Evolutionary conservation across 2,888 invertebrate genomes (phyloP), one percentile per base, ranked within the genome.

Genomic region (Ochropleura leucogaster): DNA sequence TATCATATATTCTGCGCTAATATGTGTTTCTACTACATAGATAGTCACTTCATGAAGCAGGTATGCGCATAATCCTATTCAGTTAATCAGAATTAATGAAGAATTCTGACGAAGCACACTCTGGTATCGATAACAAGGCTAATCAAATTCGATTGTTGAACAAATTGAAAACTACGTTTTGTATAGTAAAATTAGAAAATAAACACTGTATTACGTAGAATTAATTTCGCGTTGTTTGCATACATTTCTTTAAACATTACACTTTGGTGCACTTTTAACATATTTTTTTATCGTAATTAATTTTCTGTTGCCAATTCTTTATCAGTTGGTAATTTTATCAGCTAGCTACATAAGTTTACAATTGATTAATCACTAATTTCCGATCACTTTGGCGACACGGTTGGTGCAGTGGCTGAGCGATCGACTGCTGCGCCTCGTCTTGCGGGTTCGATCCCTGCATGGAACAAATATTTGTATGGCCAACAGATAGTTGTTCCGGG

Each of bases 131-230:
- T 80, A 86, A 72, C 49, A 72, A 66, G 18, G 57, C 53, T 69
- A 72, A 77, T 79, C 69, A 68, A 72, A 69, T 69, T 73, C 46
- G 47, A 60, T 70, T 55, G 72, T 79, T 64, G 16, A 74, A 82
- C 57, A 75, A 84, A 77, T 86, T 69, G 62, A 72, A 75, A 79
- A 77, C 62, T 55, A 73, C 68, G 62, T 79, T 77, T 60, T 68
- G 65, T 53, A 62, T 67, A 67, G 53, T 60, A 70, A 53, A 72
- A 44, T 49, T 60, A 60, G 46, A 69, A 76, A 76, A 75, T 51
- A 64, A 63, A 53, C 42, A 47, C 63, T 74, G 59, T 70, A 74
- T 69, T 70, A 72, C 53, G 16, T 42, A 10, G 30, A 74, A 63
- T 75, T 71, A 30, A 69, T 64, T 40, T 42, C 10, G 4, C 1